A percentile compares a stretch with the other conserved stretches of the same genome.
These are phyloP conservation scores for Silvanus unidentatus DNA, from an alignment of 2,888 invertebrate species.

Conservation along the genomic window DNA sequence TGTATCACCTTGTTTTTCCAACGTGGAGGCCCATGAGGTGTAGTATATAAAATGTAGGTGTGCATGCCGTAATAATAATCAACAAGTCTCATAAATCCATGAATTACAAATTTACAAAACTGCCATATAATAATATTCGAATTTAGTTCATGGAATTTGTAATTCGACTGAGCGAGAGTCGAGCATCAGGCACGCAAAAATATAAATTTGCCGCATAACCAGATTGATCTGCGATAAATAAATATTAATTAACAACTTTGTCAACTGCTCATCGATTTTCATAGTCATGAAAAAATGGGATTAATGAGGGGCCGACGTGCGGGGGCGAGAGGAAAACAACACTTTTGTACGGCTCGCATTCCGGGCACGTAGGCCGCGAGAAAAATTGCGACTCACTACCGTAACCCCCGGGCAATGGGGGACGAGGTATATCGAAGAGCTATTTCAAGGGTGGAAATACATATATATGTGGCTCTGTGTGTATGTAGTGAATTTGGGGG, in stretches of 20 bases:
- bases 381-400: slow-evolving; percentile 48
- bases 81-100: slow-evolving; percentile 20
- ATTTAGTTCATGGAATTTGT: slow-evolving; percentile 21
- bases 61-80: slow-evolving; percentile 22
- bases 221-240: slow-evolving; percentile 13
- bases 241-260: slow-evolving; percentile 12
- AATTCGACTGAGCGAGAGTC: too few relatives aligned
- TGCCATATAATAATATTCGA: slow-evolving; percentile 10
- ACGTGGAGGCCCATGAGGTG: slow-evolving; percentile 12
- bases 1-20: slow-evolving; percentile 9
- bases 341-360: slow-evolving; percentile 36
- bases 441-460: slow-evolving; percentile 44
- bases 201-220: neutral
- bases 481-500: slow-evolving; percentile 22
- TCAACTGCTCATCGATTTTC: neutral
- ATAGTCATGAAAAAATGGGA: slow-evolving; percentile 3
- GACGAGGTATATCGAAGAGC: slow-evolving; percentile 41
- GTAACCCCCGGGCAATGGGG: slow-evolving; percentile 35
- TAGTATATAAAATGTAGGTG: slow-evolving; percentile 17
- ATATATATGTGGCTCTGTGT: slow-evolving; percentile 24
- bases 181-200: too few relatives aligned
- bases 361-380: slow-evolving; percentile 47
- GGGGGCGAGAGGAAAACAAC: slow-evolving; percentile 34
- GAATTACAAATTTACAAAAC: slow-evolving; percentile 22
- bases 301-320: too few relatives aligned